phyloP scores from a whole-genome alignment of 2,797 vertebrate genomes.

The Oryzias sinensis region DNA sequence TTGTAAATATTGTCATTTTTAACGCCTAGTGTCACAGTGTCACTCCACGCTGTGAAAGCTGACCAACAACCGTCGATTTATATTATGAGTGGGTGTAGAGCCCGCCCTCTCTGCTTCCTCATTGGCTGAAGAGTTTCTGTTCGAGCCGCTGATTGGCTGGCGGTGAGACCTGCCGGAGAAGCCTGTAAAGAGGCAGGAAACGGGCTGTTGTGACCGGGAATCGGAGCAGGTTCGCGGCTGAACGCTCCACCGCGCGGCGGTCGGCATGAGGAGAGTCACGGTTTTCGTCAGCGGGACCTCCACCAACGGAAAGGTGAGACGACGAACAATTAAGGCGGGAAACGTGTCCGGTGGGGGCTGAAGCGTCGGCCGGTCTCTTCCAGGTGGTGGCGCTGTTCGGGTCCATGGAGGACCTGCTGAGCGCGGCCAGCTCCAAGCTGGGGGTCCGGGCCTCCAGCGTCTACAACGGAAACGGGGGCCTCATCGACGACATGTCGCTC shows the following conservation, averaged over 20 bases:
- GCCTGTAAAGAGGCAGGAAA: neutral
- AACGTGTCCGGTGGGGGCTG: neutral
- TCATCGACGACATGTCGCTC: constrained; percentile 87
- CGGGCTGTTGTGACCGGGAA: neutral
- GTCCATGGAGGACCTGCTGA: constrained; percentile 85
- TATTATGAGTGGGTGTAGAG: neutral
- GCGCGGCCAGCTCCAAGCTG: constrained; percentile 85
- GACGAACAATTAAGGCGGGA: neutral
- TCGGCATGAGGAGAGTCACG: constrained; percentile 85
- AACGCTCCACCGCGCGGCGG: accelerated
- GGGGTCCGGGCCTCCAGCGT: constrained; percentile 86
- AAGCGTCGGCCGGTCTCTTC: neutral
- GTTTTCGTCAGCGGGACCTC: constrained; percentile 86
- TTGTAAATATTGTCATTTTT: no score
- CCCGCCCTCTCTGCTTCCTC: constrained; percentile 10
- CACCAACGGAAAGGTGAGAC: constrained; percentile 82
- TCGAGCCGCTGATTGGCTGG: constrained; percentile 20
- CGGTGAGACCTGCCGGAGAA: neutral
- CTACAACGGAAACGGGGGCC: constrained; percentile 87
- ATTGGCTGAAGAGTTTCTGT: constrained; percentile 14
- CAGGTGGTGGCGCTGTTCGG: constrained; percentile 90
- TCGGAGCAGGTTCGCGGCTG: neutral
- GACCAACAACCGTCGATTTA: neutral
- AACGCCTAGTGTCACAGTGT: no score
- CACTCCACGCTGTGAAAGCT: no score